Conservation (phyloP, 2,888 invertebrate species). For the Drosophila aldrichi region DNA sequence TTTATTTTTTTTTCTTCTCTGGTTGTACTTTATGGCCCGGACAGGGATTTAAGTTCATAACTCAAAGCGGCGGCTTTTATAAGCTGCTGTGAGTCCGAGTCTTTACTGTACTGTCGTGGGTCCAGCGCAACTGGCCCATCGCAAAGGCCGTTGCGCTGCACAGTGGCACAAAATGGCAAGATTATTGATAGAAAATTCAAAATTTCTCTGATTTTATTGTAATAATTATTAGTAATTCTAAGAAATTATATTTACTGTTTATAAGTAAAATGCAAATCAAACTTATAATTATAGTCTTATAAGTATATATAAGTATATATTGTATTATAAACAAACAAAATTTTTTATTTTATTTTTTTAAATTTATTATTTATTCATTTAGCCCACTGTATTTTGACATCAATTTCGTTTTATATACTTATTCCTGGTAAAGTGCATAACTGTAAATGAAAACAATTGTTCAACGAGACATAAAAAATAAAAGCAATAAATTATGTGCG, state of each 20-base stretch:
- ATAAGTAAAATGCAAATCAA: too few relatives aligned
- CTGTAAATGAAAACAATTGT: conserved; percentile 70
- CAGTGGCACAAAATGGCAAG: conserved; percentile 23
- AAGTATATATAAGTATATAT: too few relatives aligned
- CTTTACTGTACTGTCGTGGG: conserved; percentile 37
- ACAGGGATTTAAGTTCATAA: conserved; percentile 70
- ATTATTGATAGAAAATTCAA: neutral
- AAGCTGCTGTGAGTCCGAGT: conserved; percentile 54
- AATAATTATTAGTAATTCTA: neutral
- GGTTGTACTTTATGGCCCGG: conserved; percentile 67
- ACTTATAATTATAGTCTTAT: too few relatives aligned
- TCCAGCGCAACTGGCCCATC: conserved; percentile 52
- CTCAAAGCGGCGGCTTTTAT: conserved; percentile 64
- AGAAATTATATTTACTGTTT: too few relatives aligned
- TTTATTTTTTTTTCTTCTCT: conserved; percentile 8
- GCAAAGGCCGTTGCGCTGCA: conserved; percentile 63
- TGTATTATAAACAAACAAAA: too few relatives aligned
- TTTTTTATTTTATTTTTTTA: too few relatives aligned
- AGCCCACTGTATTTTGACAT: conserved; percentile 51
- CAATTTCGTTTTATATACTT: conserved; percentile 24
- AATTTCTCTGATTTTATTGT: neutral
- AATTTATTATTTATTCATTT: too few relatives aligned
- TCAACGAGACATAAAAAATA: conserved; percentile 11
- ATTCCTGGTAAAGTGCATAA: conserved; percentile 56
- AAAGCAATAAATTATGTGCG: conserved; percentile 61